Base-by-base conservation (phyloP, 2,113 vertebrate species). In the Archocentrus centrarchus region DNA sequence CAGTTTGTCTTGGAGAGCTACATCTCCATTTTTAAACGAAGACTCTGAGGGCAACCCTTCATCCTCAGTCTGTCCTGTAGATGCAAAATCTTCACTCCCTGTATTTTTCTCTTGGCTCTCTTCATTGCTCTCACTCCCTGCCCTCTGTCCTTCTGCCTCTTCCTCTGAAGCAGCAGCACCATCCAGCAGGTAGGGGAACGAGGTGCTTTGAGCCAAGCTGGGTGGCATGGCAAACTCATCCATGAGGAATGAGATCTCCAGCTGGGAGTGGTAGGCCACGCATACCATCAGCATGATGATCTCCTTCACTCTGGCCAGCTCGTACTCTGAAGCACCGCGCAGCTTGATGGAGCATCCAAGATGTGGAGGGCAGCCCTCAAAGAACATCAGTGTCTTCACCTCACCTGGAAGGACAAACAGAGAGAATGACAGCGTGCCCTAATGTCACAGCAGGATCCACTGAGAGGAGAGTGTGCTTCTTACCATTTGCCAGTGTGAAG, bases 191-290 rank as follows among this genome's bases (percentile, higher is more conserved):
- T 96, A 97, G 8, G 97, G 96, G 86, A 99, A 97, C 8, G 97
- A 98, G 60, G 94, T 77, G 79, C 95, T 97, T 83, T 96, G 97
- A 11, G 95, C 88, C 62, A 98, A 87, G 37, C 95, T 97, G 55
- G 98, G 98, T 0, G 98, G 98, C 98, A 99, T 99, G 59, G 98
- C 98, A 83, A 99, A 99, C 84, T 99, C 98, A 66, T 99, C 98
- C 98, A 99, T 99, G 80, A 99, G 98, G 90, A 99, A 99, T n/a
- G 98, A 99, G 83, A 99, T 99, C 94, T 99, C 98, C 62, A 99
- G 95, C 91, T 99, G 98, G 24, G 97, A 99, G 95, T 99, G 98
- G 91, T 99, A 99, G 70, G 98, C 98, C 75, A 99, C 98, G 62
- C 97, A 99, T 90, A 98, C 90, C 98, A 99, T 99, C 87, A 99